Conservation (phyloP, 2,888 invertebrate species). For the Theretra japonica region DNA sequence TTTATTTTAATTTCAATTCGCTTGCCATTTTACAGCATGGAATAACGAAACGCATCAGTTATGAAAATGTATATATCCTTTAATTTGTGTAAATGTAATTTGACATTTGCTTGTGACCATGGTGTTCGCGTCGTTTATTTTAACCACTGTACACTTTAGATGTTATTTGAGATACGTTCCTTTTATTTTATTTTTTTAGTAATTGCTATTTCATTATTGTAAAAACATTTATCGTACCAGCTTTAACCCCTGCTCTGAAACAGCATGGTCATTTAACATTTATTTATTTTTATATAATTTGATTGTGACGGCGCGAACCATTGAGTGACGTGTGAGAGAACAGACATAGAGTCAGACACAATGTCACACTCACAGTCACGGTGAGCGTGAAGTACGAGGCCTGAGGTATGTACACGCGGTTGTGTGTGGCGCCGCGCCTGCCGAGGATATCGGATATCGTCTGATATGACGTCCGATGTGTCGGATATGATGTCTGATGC, state of each 20-base stretch:
- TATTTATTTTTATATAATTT: background rate
- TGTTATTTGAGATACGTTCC: background rate
- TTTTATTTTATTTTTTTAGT: background rate
- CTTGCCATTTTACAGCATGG: slow-evolving; percentile 26
- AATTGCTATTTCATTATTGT: background rate
- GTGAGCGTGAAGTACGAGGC: slow-evolving; percentile 8
- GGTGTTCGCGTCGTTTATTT: slow-evolving; percentile 18
- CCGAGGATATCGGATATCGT: background rate
- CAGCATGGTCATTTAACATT: background rate
- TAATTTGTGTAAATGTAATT: background rate
- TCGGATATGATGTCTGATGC: background rate
- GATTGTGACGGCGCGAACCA: slow-evolving; percentile 5
- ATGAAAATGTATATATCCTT: background rate
- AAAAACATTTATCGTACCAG: background rate
- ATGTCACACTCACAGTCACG: background rate
- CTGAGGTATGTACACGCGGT: slow-evolving; percentile 20
- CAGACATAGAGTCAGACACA: too few relatives aligned
- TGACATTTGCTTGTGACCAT: background rate
- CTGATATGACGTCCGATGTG: background rate
- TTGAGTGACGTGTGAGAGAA: too few relatives aligned
- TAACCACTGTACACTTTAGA: background rate
- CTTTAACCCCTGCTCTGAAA: background rate
- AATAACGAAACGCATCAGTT: slow-evolving; percentile 32
- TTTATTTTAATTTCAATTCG: slow-evolving; percentile 31
- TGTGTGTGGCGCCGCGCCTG: slow-evolving; percentile 20